Conservation (phyloP, 2,888 invertebrate species). For the Rhorus exstirpatorius region DNA sequence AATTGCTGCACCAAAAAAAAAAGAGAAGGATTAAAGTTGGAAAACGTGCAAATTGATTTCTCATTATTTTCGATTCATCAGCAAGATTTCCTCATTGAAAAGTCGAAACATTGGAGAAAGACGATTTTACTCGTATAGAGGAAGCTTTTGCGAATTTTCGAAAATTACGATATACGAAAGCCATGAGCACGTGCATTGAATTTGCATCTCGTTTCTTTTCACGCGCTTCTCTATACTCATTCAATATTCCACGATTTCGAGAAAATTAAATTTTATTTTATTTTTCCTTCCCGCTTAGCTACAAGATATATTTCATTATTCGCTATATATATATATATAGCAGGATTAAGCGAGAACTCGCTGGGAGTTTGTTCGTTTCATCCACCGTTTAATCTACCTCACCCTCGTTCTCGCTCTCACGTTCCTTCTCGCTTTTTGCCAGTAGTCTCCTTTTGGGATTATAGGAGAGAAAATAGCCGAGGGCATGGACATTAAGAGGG, state of each 20-base stretch:
- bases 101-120: background rate
- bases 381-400: constrained; percentile 51
- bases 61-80: too few species aligned
- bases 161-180: background rate
- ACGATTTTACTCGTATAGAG: background rate
- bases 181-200: background rate
- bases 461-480: constrained; percentile 21
- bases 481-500: constrained; percentile 52
- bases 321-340: too few species aligned
- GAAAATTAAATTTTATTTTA: background rate
- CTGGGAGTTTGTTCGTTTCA: constrained; percentile 53
- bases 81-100: background rate
- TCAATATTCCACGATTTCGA: background rate
- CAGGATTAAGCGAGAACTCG: constrained; percentile 47
- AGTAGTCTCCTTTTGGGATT: constrained; percentile 40
- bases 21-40: too few species aligned
- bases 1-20: too few species aligned
- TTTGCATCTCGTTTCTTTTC: too few species aligned
- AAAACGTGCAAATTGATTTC: too few species aligned
- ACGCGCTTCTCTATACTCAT: too few species aligned
- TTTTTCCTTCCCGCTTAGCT: constrained; percentile 2
- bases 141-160: background rate
- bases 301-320: constrained; percentile 50
- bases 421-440: constrained; percentile 27
- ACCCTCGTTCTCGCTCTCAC: constrained; percentile 15